Base-by-base conservation (phyloP, 2,113 vertebrate species). In the Nothoprocta perdicaria region DNA sequence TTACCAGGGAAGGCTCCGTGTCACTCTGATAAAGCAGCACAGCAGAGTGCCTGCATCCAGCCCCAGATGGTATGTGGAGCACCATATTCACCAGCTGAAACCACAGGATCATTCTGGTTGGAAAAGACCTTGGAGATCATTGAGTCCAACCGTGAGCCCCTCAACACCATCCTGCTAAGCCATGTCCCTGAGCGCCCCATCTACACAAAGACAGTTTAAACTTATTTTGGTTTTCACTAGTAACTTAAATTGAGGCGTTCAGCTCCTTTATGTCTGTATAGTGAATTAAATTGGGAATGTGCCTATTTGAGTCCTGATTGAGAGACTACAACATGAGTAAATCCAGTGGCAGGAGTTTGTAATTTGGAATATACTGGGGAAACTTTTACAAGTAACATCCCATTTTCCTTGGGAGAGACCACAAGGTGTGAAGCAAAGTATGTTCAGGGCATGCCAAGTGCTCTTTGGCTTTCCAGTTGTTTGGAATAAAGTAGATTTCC, bases 401-500 rank as follows among this genome's bases (percentile, higher is more conserved):
- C 27, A 3, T 38, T 35, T 62, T 61, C 29, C 81, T 33, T 73
- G 40, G 14, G 46, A 92, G 40, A 67, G 26, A 46, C 66, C 0
- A 0, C 15, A 10, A 16, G 58, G 21, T 45, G 40, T 0, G 2
- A 74, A 84, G 50, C 12, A 0, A 4, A 26, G 23, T 29, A 84
- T 65, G 24, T 38, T 65, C 16, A 61, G 75, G 48, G 43, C 14
- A 31, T 48, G 72, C 12, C 31, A 72, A 24, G 33, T 5, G 10
- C 33, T 35, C 8, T 24, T 61, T 17, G 41, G 80, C 33, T 86
- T 57, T 74, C 61, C 53, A 52, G 46, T 16, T 50, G 13, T 50
- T 72, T 33, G 58, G 57, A 77, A 66, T 46, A 84, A 90, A 63
- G 10, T 2, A 1, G 21, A 0, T 12, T 13, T 61, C 62, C 35